Conservation (phyloP, 2,888 invertebrate species). For the Orchestes rusci region DNA sequence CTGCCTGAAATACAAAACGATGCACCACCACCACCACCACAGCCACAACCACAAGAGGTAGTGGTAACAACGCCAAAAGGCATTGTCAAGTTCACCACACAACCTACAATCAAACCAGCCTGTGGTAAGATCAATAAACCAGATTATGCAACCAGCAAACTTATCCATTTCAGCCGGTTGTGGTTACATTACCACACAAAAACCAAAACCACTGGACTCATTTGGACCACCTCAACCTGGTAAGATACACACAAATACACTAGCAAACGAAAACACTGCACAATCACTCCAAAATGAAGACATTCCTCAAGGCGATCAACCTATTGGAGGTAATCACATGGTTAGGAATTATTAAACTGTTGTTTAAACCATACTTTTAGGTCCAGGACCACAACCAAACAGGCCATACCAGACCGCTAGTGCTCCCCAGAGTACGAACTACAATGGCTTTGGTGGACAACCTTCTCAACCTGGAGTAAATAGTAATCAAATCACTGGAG, state of each 20-base stretch:
- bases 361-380: neutral
- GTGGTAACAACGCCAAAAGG: slow-evolving; percentile 9
- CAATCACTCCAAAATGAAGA: no score
- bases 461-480: neutral
- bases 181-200: slow-evolving; percentile 50
- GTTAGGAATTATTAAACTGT: no score
- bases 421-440: slow-evolving; percentile 13
- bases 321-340: no score
- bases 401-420: slow-evolving; percentile 7
- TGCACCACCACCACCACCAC: slow-evolving; percentile 22
- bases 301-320: no score
- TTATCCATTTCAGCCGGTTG: slow-evolving; percentile 43
- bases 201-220: slow-evolving; percentile 38
- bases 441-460: slow-evolving; percentile 7
- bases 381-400: neutral
- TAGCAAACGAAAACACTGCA: no score
- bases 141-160: neutral
- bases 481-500: no score
- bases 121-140: slow-evolving; percentile 40
- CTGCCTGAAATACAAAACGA: slow-evolving; percentile 11
- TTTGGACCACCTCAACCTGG: no score
- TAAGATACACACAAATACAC: no score
- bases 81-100: slow-evolving; percentile 35
- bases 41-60: slow-evolving; percentile 21
- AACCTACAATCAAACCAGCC: slow-evolving; percentile 44